These are phyloP conservation scores for Colletes gigas DNA, from an alignment of 1,140 invertebrate genomes.

Conservation along the genomic window DNA sequence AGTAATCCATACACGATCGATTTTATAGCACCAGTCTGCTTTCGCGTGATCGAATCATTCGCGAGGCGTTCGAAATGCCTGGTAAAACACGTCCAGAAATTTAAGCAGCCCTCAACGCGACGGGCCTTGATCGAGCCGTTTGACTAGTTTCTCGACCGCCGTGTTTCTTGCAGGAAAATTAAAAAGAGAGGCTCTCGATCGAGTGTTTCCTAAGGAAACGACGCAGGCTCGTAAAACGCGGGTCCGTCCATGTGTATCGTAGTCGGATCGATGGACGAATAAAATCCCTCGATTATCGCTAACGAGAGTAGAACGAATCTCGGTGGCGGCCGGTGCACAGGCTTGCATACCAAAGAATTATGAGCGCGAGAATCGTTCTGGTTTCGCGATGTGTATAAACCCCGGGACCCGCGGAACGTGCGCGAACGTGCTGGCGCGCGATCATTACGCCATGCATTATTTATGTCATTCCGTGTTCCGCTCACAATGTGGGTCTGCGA, in stretches of 20 bases:
- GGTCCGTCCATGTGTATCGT: not conserved
- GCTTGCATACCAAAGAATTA: constrained; percentile 60
- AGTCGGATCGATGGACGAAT: constrained; percentile 5
- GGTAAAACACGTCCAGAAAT: no score
- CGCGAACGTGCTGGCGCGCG: constrained; percentile 50
- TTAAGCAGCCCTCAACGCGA: no score
- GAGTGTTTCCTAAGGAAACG: no score
- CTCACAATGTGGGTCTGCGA: constrained; percentile 72
- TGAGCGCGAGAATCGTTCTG: constrained; percentile 57
- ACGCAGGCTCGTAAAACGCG: no score
- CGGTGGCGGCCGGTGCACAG: constrained; percentile 16
- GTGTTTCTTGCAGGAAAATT: no score
- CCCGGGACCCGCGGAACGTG: constrained; percentile 30
- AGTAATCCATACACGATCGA: no score
- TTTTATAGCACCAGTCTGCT: no score
- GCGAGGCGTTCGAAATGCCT: no score
- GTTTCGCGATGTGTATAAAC: constrained; percentile 40
- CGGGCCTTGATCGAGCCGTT: no score
- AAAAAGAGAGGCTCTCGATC: no score
- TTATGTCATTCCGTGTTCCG: constrained; percentile 75
- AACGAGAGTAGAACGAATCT: constrained; percentile 35
- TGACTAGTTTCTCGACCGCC: no score
- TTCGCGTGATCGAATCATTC: no score
- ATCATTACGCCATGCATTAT: constrained; percentile 80
- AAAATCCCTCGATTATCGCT: constrained; percentile 25